A percentile compares a stretch with the other conserved stretches of the same genome.
Evolutionary conservation across 2,888 invertebrate species (phyloP).

Genomic region (Idaea biselata): DNA sequence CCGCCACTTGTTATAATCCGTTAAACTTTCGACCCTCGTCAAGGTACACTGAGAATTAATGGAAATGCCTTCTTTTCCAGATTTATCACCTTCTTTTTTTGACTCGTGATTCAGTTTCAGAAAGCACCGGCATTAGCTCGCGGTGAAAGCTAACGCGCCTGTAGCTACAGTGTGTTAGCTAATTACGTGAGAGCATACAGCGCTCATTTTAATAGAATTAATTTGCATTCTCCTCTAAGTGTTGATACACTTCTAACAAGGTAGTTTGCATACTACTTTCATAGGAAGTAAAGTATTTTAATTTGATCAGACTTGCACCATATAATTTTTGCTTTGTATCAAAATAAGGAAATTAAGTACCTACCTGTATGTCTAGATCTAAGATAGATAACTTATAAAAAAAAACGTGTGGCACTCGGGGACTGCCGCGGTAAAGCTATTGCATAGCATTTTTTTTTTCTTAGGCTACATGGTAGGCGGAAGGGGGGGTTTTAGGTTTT

Average conservation of each 20-base stretch:
- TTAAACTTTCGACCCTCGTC: conserved; percentile 78
- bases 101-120: conserved; percentile 8
- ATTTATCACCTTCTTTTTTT: conserved; percentile 57
- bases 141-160: conserved; percentile 40
- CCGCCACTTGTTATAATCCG: conserved; percentile 78
- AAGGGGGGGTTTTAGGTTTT: no score
- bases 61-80: conserved; percentile 62
- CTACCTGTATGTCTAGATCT: no score
- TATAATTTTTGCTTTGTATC: no score
- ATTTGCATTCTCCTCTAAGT: conserved; percentile 63
- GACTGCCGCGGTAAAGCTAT: no score
- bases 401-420: no score
- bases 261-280: conserved; percentile 50
- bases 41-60: conserved; percentile 74
- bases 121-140: conserved; percentile 35
- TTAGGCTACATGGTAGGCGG: no score
- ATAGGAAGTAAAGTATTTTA: background rate
- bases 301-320: background rate
- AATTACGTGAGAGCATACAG: conserved; percentile 58
- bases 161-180: conserved; percentile 36
- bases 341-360: no score
- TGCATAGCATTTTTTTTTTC: no score
- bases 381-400: no score
- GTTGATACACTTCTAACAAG: conserved; percentile 49
- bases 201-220: conserved; percentile 66